A percentile compares a stretch with the other conserved stretches of the same genome.
These are phyloP conservation scores for Silurus glanis DNA, from an alignment of 2,113 vertebrate genomes.

Conservation along the genomic window DNA sequence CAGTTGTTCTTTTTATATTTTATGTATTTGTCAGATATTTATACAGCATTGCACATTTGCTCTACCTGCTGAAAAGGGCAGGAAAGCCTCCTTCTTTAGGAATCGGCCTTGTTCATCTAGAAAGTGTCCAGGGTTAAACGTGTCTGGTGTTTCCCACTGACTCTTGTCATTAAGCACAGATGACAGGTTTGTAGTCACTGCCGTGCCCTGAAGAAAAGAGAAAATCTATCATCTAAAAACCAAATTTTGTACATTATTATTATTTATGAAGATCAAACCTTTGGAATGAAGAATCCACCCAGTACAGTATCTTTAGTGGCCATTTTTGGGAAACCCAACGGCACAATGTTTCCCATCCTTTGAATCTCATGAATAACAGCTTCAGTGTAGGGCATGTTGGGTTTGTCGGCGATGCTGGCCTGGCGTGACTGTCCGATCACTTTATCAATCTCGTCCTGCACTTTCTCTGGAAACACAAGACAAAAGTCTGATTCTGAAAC, in stretches of 20 bases:
- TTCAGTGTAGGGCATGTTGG: constrained; percentile 69
- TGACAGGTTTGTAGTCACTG: constrained; percentile 70
- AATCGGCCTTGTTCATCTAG: constrained; percentile 74
- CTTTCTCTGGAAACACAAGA: constrained; percentile 40
- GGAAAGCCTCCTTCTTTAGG: constrained; percentile 71
- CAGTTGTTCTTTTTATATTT: background rate
- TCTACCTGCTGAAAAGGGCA: constrained; percentile 77
- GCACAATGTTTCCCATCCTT: constrained; percentile 67
- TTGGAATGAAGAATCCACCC: constrained; percentile 68
- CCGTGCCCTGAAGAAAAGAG: constrained; percentile 59
- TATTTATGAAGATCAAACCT: constrained; percentile 56
- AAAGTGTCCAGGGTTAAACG: constrained; percentile 79
- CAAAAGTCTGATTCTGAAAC: background rate
- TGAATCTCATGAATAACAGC: constrained; percentile 76
- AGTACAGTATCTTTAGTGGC: constrained; percentile 46
- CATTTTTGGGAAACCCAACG: constrained; percentile 59
- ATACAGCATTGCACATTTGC: background rate
- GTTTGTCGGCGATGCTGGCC: constrained; percentile 61
- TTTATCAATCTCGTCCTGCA: constrained; percentile 59
- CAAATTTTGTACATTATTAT: background rate
- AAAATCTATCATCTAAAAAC: background rate
- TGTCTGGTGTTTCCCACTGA: constrained; percentile 72
- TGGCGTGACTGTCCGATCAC: constrained; percentile 57
- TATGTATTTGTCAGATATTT: background rate
- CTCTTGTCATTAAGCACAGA: constrained; percentile 72